Conservation (phyloP, 2,113 vertebrate genomes). For the Passer montanus region DNA sequence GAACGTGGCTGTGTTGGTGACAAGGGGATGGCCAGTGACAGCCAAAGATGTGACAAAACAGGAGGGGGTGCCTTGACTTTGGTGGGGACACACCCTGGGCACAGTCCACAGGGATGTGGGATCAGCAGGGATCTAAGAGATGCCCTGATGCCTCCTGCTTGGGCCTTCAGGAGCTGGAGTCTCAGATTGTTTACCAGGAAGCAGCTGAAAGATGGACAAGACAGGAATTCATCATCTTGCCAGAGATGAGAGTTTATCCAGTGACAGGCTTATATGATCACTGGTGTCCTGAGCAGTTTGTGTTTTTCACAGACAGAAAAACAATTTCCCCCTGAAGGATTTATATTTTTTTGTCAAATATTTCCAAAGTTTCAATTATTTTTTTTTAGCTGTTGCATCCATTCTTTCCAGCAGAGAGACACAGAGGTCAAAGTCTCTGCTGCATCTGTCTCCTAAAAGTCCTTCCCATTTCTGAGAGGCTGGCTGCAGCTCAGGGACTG, state of each 20-base stretch:
- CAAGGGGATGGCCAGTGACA: not conserved
- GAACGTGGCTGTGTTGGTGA: not conserved
- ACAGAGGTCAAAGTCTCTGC: not conserved
- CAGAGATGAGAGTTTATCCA: not conserved
- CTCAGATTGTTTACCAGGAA: not conserved
- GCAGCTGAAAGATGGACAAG: not conserved
- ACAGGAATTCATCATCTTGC: not conserved
- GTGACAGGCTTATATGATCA: not conserved
- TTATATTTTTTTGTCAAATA: not conserved
- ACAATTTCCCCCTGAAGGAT: not conserved
- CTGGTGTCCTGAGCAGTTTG: not conserved
- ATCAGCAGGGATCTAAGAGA: not conserved
- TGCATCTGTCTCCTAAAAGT: not conserved
- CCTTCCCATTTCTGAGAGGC: not conserved
- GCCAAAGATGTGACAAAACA: not conserved
- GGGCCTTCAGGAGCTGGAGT: not conserved
- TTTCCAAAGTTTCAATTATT: not conserved
- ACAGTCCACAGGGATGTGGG: not conserved
- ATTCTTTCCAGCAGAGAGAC: not conserved
- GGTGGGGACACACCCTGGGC: not conserved
- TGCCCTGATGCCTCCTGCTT: not conserved
- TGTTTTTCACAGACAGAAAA: not conserved
- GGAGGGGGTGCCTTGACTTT: fast-evolving
- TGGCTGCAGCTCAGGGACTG: not conserved
- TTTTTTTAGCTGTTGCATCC: not conserved